Evolutionary conservation across 2,113 vertebrate genomes (phyloP).

Genomic region (Phaetusa simplex): DNA sequence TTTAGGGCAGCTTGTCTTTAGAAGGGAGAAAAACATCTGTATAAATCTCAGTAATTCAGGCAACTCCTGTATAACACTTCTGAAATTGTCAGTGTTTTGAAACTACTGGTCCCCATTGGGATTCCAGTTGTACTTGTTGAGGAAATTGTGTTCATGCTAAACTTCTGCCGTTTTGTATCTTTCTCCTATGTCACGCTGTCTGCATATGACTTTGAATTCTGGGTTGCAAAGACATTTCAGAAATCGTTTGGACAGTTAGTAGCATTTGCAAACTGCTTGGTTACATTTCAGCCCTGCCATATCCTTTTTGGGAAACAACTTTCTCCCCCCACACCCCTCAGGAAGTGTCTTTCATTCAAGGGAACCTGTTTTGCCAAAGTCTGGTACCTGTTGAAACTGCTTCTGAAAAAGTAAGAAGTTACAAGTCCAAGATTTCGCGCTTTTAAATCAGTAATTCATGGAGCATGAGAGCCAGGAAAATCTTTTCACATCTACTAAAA

Average conservation of each 20-base stretch:
- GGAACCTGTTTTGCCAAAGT: background rate
- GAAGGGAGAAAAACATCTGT: background rate
- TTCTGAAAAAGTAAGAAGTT: background rate
- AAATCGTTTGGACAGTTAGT: background rate
- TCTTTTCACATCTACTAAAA: background rate
- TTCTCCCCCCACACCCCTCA: too few relatives aligned
- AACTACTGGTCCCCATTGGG: background rate
- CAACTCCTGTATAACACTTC: background rate
- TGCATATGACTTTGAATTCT: background rate
- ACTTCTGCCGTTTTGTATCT: background rate
- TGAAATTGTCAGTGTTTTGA: background rate
- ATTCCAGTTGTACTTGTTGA: background rate
- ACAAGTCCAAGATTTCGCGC: background rate
- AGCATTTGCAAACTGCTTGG: background rate
- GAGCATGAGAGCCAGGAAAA: background rate
- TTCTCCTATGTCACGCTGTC: background rate
- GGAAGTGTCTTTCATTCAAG: background rate
- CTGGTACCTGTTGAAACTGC: background rate
- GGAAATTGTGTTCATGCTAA: background rate
- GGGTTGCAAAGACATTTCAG: slow-evolving; percentile 13
- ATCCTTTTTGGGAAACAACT: background rate
- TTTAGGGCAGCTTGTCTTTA: background rate
- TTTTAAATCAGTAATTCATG: background rate
- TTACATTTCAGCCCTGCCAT: slow-evolving; percentile 18
- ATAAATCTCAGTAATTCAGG: background rate